Evolutionary conservation across 2,888 invertebrate species (phyloP).

Genomic region (Volucella inanis): DNA sequence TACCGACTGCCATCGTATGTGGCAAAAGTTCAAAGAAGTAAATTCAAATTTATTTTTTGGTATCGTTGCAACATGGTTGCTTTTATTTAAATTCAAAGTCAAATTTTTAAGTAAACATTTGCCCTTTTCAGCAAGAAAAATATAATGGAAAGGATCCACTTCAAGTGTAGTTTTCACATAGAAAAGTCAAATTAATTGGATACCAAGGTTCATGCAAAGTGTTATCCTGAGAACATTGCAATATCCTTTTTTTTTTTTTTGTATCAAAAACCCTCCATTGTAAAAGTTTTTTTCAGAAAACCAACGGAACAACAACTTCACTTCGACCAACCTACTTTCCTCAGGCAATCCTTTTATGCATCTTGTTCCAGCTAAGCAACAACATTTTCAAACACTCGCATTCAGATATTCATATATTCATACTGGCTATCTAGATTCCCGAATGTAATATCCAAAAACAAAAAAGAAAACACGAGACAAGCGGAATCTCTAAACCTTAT

Average conservation of each 20-base stretch:
- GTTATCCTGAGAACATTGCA: conserved; percentile 27
- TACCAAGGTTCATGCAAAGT: conserved; percentile 23
- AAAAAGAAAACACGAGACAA: conserved; percentile 45
- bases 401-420: conserved; percentile 70
- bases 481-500: conserved; percentile 10
- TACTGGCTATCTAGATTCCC: conserved; percentile 56
- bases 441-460: conserved; percentile 58
- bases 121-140: no score
- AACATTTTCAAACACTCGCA: conserved; percentile 47
- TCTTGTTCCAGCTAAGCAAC: conserved; percentile 6
- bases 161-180: neutral
- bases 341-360: conserved; percentile 3
- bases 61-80: no score
- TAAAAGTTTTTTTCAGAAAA: no score
- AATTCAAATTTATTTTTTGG: no score
- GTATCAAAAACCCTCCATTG: conserved; percentile 24
- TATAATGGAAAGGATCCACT: neutral
- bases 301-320: neutral
- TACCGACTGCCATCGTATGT: no score
- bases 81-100: no score
- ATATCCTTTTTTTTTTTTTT: conserved; percentile 9
- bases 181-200: conserved; percentile 36
- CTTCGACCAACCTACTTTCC: neutral
- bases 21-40: no score
- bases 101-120: no score